Conservation (phyloP, 53 echinoderm and acorn worm species). For the Glandiceps talaboti region DNA sequence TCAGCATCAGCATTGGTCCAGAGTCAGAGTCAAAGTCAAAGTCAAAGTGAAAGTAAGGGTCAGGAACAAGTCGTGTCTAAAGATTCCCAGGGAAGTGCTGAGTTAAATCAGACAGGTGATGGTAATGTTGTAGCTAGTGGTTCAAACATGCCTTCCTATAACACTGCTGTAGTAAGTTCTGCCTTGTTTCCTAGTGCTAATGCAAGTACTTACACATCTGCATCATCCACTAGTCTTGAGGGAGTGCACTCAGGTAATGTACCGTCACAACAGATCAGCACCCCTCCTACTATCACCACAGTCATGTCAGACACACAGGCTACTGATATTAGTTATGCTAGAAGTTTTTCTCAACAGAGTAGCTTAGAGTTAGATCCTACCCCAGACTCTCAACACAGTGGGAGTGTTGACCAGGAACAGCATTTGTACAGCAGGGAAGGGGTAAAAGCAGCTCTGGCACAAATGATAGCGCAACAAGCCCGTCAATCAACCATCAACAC, state of each 20-base stretch:
- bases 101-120: not conserved
- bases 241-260: not conserved
- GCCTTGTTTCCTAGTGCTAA: not conserved
- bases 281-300: not conserved
- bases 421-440: conserved; percentile 57
- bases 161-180: not conserved
- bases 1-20: conserved; percentile 7
- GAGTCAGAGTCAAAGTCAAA: not conserved
- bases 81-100: not conserved
- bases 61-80: no score
- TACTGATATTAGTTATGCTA: not conserved
- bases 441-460: conserved; percentile 89
- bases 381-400: not conserved
- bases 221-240: not conserved
- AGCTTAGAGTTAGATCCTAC: not conserved
- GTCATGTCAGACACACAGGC: no score
- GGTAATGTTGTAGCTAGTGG: not conserved
- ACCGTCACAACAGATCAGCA: not conserved
- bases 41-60: not conserved
- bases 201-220: not conserved
- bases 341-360: not conserved
- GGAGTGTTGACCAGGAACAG: conserved; percentile 16
- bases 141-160: not conserved
- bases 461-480: conserved; percentile 74
- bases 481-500: not conserved